Conservation (phyloP, 2,888 invertebrate species). For the Anthophora plumipes region DNA sequence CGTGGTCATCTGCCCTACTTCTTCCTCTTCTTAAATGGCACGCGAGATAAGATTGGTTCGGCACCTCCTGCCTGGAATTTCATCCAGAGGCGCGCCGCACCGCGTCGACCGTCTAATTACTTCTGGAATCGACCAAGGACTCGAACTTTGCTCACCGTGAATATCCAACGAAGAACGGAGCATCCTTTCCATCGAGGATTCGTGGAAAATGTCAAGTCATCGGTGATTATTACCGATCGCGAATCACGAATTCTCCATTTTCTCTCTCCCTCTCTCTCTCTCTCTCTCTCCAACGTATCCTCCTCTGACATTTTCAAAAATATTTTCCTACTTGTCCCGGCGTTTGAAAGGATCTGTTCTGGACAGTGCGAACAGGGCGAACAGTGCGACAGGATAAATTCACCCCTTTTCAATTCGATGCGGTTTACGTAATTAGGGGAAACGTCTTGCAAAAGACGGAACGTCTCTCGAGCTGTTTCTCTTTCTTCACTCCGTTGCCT, state of each 20-base stretch:
- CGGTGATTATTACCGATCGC: neutral
- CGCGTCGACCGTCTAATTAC: constrained; percentile 73
- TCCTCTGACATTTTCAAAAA: neutral
- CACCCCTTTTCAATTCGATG: constrained; percentile 15
- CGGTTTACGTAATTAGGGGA: constrained; percentile 41
- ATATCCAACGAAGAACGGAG: constrained; percentile 61
- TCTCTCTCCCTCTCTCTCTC: neutral
- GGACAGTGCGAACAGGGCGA: neutral
- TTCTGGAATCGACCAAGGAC: constrained; percentile 73
- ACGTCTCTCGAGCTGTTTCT: constrained; percentile 20
- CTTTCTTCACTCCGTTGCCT: constrained; percentile 31
- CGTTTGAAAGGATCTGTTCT: neutral
- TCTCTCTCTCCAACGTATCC: neutral
- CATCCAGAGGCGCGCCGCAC: constrained; percentile 65
- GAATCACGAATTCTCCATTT: neutral
- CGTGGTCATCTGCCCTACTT: constrained; percentile 74
- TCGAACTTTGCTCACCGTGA: constrained; percentile 72
- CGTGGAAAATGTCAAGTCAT: constrained; percentile 43
- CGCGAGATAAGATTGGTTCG: constrained; percentile 74
- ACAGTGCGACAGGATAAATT: constrained; percentile 9
- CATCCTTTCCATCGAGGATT: constrained; percentile 35
- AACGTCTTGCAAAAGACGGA: constrained; percentile 38
- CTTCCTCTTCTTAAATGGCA: constrained; percentile 74
- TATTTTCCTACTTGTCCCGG: neutral
- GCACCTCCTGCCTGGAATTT: constrained; percentile 72